phyloP scores from a whole-genome alignment of 64 coral and sea anemone species.

The Astreopora myriophthalma region DNA sequence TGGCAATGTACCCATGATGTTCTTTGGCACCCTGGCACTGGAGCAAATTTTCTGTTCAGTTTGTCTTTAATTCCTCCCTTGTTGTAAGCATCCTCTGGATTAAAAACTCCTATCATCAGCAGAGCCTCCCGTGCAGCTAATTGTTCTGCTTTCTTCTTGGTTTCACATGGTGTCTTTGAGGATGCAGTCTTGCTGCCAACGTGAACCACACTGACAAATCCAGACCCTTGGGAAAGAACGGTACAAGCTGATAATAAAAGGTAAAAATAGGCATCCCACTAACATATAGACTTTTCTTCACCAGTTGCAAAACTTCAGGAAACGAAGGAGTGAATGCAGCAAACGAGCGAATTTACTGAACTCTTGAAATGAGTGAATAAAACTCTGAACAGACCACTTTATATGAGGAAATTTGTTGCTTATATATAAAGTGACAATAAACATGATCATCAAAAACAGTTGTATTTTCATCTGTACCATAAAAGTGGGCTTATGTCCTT shows the following conservation, averaged over 20 bases:
- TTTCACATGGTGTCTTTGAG: constrained; percentile 24
- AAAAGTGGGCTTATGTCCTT: no score
- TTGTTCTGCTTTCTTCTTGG: constrained; percentile 91
- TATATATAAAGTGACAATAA: no score
- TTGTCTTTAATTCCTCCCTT: constrained; percentile 45
- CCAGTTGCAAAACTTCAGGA: no score
- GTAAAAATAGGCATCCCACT: no score
- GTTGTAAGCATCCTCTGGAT: constrained; percentile 66
- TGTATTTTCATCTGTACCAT: no score
- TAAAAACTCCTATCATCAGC: constrained; percentile 63
- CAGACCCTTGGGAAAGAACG: neutral
- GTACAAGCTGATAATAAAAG: neutral
- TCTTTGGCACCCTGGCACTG: neutral
- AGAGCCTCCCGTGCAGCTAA: constrained; percentile 79
- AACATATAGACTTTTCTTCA: no score
- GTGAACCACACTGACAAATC: constrained; percentile 62
- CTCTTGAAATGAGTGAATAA: no score
- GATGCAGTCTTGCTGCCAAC: constrained; percentile 65
- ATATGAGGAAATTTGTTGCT: no score
- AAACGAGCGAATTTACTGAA: no score
- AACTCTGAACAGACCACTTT: no score
- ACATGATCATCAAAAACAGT: no score
- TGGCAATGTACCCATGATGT: constrained; percentile 20
- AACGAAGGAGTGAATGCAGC: no score
- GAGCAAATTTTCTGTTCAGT: neutral